A percentile compares a stretch with the other conserved stretches of the same genome.
These are phyloP conservation scores for Mobula hypostoma DNA, from an alignment of 2,113 vertebrate species.

Conservation along the genomic window DNA sequence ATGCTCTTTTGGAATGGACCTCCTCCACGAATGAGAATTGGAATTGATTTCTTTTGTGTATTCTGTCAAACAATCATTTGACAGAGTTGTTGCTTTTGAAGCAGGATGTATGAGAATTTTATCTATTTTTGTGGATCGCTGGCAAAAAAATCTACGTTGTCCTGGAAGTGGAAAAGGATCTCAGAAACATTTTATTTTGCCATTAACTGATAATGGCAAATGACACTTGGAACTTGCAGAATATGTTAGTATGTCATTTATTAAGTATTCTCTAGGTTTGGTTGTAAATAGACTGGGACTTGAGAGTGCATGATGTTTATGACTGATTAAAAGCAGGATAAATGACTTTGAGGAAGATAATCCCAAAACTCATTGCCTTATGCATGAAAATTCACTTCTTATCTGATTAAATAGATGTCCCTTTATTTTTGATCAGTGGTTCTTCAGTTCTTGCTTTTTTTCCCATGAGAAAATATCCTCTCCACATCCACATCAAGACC, in stretches of 20 bases:
- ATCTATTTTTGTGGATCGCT: neutral
- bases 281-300: neutral
- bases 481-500: too few species aligned
- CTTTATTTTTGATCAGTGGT: too few species aligned
- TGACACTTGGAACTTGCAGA: neutral
- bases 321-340: too few species aligned
- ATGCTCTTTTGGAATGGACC: neutral
- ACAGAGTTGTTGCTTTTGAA: neutral
- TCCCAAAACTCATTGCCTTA: too few species aligned
- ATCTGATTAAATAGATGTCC: too few species aligned
- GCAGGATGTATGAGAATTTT: neutral
- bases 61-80: neutral
- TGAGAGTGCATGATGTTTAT: neutral
- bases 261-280: neutral
- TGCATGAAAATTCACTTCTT: too few species aligned
- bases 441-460: too few species aligned
- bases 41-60: neutral
- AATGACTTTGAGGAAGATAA: too few species aligned
- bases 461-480: too few species aligned
- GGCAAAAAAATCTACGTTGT: neutral
- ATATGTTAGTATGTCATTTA: neutral
- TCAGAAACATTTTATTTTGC: neutral
- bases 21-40: neutral
- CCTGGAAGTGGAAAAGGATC: neutral
- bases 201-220: neutral